Evolutionary conservation across 2,888 invertebrate genomes (phyloP).

Genomic region (Tetheella fluctuosa): DNA sequence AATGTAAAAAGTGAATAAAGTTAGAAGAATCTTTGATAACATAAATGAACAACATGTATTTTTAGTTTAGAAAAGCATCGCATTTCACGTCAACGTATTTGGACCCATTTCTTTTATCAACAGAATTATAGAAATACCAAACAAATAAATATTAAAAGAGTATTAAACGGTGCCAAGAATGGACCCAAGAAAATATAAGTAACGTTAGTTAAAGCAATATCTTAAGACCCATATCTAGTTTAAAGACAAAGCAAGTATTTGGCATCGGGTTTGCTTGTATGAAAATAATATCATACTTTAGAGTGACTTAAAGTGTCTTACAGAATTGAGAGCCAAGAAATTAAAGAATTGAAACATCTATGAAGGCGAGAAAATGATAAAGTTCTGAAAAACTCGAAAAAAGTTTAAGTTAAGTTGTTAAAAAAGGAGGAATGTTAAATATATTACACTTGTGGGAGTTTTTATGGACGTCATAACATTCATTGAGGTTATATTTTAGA

Average conservation of each 20-base stretch:
- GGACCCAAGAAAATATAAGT: not conserved
- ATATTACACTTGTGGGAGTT: not conserved
- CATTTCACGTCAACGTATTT: not conserved
- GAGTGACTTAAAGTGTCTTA: slow-evolving; percentile 1
- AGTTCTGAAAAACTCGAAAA: not conserved
- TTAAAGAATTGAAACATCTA: not conserved
- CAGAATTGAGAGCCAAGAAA: not conserved
- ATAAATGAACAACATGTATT: too few relatives aligned
- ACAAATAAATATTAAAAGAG: not conserved
- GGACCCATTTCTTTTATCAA: slow-evolving; percentile 14
- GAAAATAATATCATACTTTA: slow-evolving; percentile 1
- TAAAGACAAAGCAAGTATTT: not conserved
- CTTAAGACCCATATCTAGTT: not conserved
- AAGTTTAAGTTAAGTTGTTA: not conserved
- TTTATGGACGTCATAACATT: not conserved
- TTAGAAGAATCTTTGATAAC: too few relatives aligned
- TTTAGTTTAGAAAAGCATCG: not conserved
- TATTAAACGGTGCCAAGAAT: not conserved
- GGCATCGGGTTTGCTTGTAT: not conserved
- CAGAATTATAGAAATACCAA: slow-evolving; percentile 11
- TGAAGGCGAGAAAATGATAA: not conserved
- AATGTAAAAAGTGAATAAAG: too few relatives aligned
- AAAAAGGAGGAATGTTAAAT: not conserved
- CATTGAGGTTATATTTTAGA: not conserved
- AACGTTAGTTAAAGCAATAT: not conserved